phyloP scores from a whole-genome alignment of 2,888 invertebrate species.

The Lottia gigantea region DNA sequence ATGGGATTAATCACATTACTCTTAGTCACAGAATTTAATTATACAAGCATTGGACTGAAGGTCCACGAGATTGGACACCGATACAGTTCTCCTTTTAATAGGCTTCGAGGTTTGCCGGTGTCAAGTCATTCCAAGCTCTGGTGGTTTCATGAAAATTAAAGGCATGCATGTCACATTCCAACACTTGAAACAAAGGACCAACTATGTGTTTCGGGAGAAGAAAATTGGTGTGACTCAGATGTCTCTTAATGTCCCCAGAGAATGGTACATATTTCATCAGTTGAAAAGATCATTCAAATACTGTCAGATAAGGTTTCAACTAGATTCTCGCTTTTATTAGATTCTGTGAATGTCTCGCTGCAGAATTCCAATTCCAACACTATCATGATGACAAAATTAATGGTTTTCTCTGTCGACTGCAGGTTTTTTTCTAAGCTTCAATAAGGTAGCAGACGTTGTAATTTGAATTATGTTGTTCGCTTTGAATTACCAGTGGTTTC shows the following conservation, averaged over 20 bases:
- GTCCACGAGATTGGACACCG: background rate
- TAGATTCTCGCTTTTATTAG: background rate
- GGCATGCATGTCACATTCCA: constrained; percentile 3
- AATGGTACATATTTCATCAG: constrained; percentile 4
- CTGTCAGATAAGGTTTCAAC: constrained; percentile 5
- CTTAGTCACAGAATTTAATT: constrained; percentile 11
- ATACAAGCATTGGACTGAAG: background rate
- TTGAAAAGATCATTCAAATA: constrained; percentile 8
- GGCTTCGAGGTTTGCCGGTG: background rate
- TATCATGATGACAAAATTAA: constrained; percentile 1
- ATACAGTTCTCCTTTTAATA: background rate
- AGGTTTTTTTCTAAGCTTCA: constrained; percentile 3
- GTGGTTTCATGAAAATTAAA: constrained; percentile 4
- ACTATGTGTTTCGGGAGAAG: background rate
- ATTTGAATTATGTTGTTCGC: background rate
- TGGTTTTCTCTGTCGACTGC: background rate
- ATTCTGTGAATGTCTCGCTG: background rate
- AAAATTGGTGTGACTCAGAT: constrained; percentile 6
- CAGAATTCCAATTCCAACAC: background rate
- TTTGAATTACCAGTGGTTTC: background rate
- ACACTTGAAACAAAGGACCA: background rate
- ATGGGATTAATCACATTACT: constrained; percentile 9
- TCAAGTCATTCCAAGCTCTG: background rate
- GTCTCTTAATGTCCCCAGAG: constrained; percentile 9
- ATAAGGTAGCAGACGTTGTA: constrained; percentile 1